A percentile compares a stretch with the other conserved stretches of the same genome.
These are phyloP conservation scores for Clarias macrocephalus DNA, from an alignment of 2,113 vertebrate genomes.

Conservation along the genomic window DNA sequence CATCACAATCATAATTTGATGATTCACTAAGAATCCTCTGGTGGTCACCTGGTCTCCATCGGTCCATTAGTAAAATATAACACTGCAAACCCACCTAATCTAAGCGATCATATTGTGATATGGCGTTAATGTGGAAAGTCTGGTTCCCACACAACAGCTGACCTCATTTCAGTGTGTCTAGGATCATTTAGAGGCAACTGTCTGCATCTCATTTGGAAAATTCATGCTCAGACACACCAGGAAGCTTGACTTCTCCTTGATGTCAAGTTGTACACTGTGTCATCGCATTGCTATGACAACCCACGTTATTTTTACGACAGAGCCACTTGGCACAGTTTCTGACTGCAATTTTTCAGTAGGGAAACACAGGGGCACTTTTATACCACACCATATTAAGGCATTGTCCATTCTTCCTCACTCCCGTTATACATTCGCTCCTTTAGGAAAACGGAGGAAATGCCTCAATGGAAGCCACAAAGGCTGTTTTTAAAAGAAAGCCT, in stretches of 20 bases:
- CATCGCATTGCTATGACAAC: constrained; percentile 39
- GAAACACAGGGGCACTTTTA: constrained; percentile 35
- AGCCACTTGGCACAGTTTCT: constrained; percentile 11
- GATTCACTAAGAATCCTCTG: background rate
- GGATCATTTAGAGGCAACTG: constrained; percentile 40
- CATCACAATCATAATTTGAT: background rate
- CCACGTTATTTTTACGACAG: constrained; percentile 26
- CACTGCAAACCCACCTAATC: constrained; percentile 35
- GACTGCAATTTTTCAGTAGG: constrained; percentile 13
- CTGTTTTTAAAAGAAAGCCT: constrained; percentile 6
- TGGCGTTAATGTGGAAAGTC: constrained; percentile 42
- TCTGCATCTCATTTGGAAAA: constrained; percentile 45
- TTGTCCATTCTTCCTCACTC: constrained; percentile 23
- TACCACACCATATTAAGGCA: constrained; percentile 11
- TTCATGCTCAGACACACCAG: constrained; percentile 38
- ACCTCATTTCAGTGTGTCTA: constrained; percentile 44
- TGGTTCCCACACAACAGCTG: constrained; percentile 38
- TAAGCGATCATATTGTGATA: constrained; percentile 30
- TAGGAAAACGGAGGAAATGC: constrained; percentile 20
- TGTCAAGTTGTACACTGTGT: constrained; percentile 30
- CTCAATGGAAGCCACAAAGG: background rate
- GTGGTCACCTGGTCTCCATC: constrained; percentile 24
- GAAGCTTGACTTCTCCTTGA: constrained; percentile 39
- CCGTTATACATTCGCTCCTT: constrained; percentile 7
- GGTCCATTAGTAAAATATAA: constrained; percentile 24